Conservation (phyloP, 2,888 invertebrate genomes). For the Thymelicus sylvestris region DNA sequence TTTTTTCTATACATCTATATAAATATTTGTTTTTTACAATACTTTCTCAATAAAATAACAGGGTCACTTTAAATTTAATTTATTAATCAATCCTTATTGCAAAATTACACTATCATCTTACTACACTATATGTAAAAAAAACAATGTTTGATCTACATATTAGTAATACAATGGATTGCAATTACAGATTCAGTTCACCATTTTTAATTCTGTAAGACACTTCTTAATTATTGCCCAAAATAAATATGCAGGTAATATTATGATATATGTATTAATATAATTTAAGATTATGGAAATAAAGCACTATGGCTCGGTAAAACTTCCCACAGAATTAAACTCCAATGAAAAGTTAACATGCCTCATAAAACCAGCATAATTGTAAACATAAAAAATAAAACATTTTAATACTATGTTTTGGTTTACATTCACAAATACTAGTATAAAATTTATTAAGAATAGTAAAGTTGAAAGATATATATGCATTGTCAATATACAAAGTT, state of each 20-base stretch:
- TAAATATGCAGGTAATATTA: slow-evolving; percentile 14
- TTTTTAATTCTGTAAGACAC: slow-evolving; percentile 27
- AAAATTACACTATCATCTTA: slow-evolving; percentile 71
- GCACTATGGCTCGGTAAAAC: slow-evolving; percentile 10
- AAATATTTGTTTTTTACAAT: neutral
- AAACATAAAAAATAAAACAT: slow-evolving; percentile 16
- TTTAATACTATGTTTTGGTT: slow-evolving; percentile 36
- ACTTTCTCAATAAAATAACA: slow-evolving; percentile 28
- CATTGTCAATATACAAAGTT: slow-evolving; percentile 4
- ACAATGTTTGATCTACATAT: slow-evolving; percentile 52
- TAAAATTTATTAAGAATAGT: neutral
- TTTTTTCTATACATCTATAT: too few relatives aligned
- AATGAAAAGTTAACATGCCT: neutral
- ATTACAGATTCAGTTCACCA: slow-evolving; percentile 23
- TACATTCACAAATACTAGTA: slow-evolving; percentile 17
- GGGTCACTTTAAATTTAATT: slow-evolving; percentile 67
- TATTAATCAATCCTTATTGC: slow-evolving; percentile 72
- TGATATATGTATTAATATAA: too few relatives aligned
- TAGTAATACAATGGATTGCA: slow-evolving; percentile 31
- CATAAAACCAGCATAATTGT: neutral
- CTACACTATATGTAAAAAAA: slow-evolving; percentile 50
- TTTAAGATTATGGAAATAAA: neutral
- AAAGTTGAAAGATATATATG: neutral
- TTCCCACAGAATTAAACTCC: slow-evolving; percentile 7
- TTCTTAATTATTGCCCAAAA: slow-evolving; percentile 30